Percentiles rank a stretch among this genome's conserved stretches.
Evolutionary conservation across 2,888 invertebrate genomes (phyloP).

Genomic region (Cetonia aurata): DNA sequence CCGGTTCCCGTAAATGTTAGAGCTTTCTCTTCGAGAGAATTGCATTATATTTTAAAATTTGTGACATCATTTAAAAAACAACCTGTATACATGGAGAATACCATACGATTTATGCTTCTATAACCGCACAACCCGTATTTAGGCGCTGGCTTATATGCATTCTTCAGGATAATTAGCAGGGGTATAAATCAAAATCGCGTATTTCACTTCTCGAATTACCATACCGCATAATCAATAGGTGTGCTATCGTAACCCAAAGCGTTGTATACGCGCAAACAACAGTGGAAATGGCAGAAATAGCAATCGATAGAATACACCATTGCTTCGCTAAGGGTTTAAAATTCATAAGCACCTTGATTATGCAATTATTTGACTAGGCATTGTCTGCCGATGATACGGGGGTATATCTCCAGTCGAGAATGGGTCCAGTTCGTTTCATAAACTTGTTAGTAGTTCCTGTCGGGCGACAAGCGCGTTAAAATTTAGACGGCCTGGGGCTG

Average conservation of each 20-base stretch:
- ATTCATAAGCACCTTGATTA: slow-evolving; percentile 26
- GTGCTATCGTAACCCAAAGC: too few species aligned
- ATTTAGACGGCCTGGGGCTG: not conserved
- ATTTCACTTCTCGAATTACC: slow-evolving; percentile 33
- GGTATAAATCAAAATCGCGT: slow-evolving; percentile 38
- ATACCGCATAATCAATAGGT: slow-evolving; percentile 38
- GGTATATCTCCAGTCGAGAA: not conserved
- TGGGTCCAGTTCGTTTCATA: slow-evolving; percentile 18
- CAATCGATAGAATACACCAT: slow-evolving; percentile 22
- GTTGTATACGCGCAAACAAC: not conserved
- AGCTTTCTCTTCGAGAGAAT: too few species aligned
- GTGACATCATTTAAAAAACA: too few species aligned
- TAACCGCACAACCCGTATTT: too few species aligned
- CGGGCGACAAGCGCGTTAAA: not conserved
- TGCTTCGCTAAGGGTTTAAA: slow-evolving; percentile 13
- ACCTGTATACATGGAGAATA: too few species aligned
- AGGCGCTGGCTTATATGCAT: not conserved
- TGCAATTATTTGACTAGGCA: slow-evolving; percentile 13
- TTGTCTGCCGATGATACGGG: not conserved
- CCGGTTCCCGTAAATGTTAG: too few species aligned
- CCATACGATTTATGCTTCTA: too few species aligned
- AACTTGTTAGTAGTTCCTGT: slow-evolving; percentile 32
- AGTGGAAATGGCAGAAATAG: slow-evolving; percentile 23
- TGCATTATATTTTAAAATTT: too few species aligned
- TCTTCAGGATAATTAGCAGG: slow-evolving; percentile 37